Conservation (phyloP, 2,113 vertebrate species). For the Phyllopteryx taeniolatus region DNA sequence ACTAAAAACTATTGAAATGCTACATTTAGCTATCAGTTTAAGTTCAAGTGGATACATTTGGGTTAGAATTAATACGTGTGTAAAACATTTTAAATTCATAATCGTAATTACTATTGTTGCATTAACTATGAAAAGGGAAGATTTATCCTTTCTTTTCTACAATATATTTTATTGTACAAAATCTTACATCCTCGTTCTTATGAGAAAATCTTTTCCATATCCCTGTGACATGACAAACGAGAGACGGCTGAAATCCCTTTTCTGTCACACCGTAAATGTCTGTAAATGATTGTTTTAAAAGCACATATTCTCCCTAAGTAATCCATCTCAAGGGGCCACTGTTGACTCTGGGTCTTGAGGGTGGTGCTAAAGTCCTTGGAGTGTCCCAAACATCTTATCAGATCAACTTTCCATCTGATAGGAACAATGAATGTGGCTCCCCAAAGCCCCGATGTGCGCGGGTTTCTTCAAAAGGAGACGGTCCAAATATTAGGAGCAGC, state of each 20-base stretch:
- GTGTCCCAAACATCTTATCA: background rate
- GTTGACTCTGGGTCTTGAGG: background rate
- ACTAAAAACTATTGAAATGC: no score
- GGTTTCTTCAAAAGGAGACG: background rate
- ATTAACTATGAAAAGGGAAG: no score
- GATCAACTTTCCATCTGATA: background rate
- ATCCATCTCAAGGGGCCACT: background rate
- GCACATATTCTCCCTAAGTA: background rate
- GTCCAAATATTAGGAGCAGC: background rate
- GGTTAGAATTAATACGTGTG: no score
- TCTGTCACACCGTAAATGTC: background rate
- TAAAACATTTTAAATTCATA: no score
- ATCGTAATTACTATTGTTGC: no score
- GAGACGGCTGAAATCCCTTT: background rate
- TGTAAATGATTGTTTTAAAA: background rate
- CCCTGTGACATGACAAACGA: no score
- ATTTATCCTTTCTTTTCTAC: no score
- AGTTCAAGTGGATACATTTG: no score
- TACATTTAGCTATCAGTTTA: no score
- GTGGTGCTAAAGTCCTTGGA: background rate
- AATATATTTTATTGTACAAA: no score
- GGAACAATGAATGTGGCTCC: background rate
- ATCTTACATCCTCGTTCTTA: no score
- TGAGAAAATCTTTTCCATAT: no score
- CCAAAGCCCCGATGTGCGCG: background rate